Base-by-base conservation (phyloP, 2,888 invertebrate species). In the Euplagia quadripunctaria region DNA sequence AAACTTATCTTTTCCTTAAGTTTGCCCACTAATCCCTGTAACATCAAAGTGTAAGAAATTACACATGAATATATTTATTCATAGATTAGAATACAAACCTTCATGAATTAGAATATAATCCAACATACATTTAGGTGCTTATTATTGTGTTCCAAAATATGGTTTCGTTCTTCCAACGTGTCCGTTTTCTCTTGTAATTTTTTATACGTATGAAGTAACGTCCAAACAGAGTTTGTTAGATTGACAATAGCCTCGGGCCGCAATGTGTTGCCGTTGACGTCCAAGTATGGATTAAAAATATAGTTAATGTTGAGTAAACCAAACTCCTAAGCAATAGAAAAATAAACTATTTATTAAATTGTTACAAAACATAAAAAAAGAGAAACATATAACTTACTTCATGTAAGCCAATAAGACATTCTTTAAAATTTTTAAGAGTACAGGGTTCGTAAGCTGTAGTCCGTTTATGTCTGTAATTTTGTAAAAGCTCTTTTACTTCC, bases 401-500 rank as follows among this genome's bases (percentile, higher is more conserved):
- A 75, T 84, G 86, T 7, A 96, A 85, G 9, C 95, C 95, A 70
- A 95, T 94, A 49, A 95, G 85, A 85, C 95, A 96, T 82, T 96
- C 94, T 73, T 86, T 93, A 71, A 88, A 89, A 79, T 96, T 96
- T 77, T 90, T 88, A 8, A 82, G 75, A 8, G 94, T 94, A 79
- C 95, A 96, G 0, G 95, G 95, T 82, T 95, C 95, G 73, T 93
- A 95, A 5, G 84, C 79, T 16, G 94, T 93, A 17, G 93, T 91
- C 84, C 89, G 94, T 87, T 94, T 95, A 78, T 87, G 85, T 87
- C 91, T 95, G 79, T 95, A 95, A 83, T 95, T 92, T 85, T 87
- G 84, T 78, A 96, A 83, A 69, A 96, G 91, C 85, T 96, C 95
- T 83, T 87, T 92, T n/a, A 95, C 92, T 91, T 96, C 95, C 76